phyloP scores from a whole-genome alignment of 1,140 invertebrate genomes.

The Caerostris extrusa region DNA sequence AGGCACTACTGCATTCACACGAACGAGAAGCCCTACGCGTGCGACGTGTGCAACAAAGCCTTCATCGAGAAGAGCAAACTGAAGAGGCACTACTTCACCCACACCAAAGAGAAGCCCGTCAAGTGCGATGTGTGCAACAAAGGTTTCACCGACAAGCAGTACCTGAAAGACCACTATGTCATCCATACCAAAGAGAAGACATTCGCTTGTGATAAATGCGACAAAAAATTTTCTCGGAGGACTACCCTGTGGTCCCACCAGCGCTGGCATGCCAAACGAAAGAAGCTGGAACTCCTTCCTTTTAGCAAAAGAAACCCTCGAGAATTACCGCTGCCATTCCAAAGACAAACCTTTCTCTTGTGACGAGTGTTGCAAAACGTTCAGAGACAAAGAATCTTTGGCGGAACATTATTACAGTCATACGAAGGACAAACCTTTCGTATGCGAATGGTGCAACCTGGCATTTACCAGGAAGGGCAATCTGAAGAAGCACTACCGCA shows the following conservation, averaged over 20 bases:
- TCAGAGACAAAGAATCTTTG: no score
- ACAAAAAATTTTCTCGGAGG: conserved; percentile 56
- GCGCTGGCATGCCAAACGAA: conserved; percentile 58
- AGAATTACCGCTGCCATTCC: no score
- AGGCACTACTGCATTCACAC: background rate
- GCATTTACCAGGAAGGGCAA: background rate
- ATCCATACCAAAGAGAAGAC: conserved; percentile 89
- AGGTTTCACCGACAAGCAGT: conserved; percentile 52
- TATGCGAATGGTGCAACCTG: background rate
- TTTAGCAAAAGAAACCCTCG: no score
- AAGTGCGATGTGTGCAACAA: conserved; percentile 64
- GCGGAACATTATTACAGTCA: no score
- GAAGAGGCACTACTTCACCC: conserved; percentile 29
- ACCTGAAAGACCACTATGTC: conserved; percentile 84
- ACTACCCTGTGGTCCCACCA: conserved; percentile 60
- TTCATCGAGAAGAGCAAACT: conserved; percentile 30
- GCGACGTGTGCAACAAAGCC: conserved; percentile 48
- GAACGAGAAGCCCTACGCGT: conserved; percentile 4
- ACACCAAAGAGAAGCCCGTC: conserved; percentile 24
- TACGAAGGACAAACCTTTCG: background rate
- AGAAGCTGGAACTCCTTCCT: no score
- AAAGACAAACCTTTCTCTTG: no score
- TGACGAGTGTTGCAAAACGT: no score
- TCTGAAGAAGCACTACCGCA: background rate
- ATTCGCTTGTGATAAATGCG: conserved; percentile 88